Percentiles rank a stretch among this genome's conserved stretches.
Conservation (phyloP, 92 coral and sea anemone genomes). For the Scolanthus callimorphus region DNA sequence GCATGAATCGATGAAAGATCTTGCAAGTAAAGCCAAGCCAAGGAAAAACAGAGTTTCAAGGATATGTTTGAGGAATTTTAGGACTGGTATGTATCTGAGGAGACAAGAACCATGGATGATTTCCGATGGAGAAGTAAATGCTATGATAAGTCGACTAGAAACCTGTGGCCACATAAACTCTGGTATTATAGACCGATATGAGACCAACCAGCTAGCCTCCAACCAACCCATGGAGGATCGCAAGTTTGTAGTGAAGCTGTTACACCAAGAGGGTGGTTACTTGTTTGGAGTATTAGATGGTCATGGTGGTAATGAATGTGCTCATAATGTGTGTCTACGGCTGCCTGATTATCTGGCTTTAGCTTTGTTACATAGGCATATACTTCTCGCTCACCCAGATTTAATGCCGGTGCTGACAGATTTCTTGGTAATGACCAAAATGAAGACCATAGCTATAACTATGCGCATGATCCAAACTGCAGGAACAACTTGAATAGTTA, state of each 20-base stretch:
- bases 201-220: conserved; percentile 69
- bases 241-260: conserved; percentile 56
- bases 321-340: conserved; percentile 79
- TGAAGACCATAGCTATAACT: conserved; percentile 27
- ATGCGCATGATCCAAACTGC: conserved; percentile 58
- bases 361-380: conserved; percentile 48
- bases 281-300: conserved; percentile 89
- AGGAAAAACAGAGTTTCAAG: no score
- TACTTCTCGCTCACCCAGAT: conserved; percentile 30
- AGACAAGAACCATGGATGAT: conserved; percentile 85
- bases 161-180: conserved; percentile 27
- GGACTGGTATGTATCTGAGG: conserved; percentile 10
- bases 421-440: conserved; percentile 27
- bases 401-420: conserved; percentile 29
- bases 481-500: conserved; percentile 44
- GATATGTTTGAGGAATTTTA: conserved; percentile 4
- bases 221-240: conserved; percentile 83
- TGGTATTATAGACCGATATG: conserved; percentile 65
- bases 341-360: conserved; percentile 69
- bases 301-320: conserved; percentile 80
- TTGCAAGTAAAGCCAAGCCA: no score
- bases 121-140: conserved; percentile 64
- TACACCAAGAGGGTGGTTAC: conserved; percentile 60
- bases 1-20: no score
- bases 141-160: conserved; percentile 57